Percentiles rank a stretch among this genome's conserved stretches.
Evolutionary conservation across 1,140 invertebrate genomes (phyloP).

Genomic region (Marisa cornuarietis): DNA sequence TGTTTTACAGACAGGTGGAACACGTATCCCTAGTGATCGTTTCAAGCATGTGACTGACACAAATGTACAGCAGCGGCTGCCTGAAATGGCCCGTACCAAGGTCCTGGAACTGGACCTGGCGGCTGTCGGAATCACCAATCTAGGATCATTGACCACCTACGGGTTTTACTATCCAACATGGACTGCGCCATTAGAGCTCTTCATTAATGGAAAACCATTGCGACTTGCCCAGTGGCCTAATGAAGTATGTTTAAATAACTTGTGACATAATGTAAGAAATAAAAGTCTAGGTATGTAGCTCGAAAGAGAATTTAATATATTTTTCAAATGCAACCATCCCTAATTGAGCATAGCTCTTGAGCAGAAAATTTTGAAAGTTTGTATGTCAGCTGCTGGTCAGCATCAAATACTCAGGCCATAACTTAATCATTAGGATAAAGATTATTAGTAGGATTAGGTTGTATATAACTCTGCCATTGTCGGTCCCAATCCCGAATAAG

Average conservation of each 20-base stretch:
- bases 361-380: not conserved
- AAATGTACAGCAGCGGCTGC: conserved; percentile 24
- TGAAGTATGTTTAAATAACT: conserved; percentile 24
- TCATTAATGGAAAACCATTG: conserved; percentile 39
- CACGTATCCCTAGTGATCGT: conserved; percentile 19
- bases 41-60: conserved; percentile 33
- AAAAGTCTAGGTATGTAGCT: no score
- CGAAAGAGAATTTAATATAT: not conserved
- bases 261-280: not conserved
- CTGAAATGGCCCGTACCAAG: conserved; percentile 11
- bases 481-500: no score
- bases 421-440: not conserved
- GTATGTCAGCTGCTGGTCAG: not conserved
- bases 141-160: conserved; percentile 26
- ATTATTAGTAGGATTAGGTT: not conserved
- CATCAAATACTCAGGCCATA: not conserved
- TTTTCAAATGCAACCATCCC: not conserved
- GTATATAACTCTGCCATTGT: no score
- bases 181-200: conserved; percentile 38
- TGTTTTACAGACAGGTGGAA: conserved; percentile 36
- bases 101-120: conserved; percentile 34
- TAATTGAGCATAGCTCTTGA: not conserved
- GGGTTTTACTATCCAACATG: conserved; percentile 18
- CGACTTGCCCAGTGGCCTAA: conserved; percentile 41
- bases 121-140: conserved; percentile 32